Evolutionary conservation across 2,113 vertebrate genomes (phyloP), one percentile per base, ranked within the genome.

Genomic region (Sylvia atricapilla): DNA sequence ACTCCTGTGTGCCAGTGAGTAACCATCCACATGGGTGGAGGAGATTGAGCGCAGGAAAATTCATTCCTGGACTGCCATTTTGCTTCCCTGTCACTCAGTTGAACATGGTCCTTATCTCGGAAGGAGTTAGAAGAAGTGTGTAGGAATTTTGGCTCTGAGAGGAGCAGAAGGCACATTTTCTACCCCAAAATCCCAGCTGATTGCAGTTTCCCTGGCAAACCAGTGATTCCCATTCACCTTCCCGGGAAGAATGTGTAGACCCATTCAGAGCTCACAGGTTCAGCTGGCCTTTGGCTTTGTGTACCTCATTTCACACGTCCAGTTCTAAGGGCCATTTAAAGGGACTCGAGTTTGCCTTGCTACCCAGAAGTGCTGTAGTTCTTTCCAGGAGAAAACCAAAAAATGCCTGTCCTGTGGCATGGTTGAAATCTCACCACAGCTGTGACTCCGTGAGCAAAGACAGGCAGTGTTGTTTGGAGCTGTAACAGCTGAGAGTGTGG

Each of bases 91-190:
- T 43, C 53, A 28, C 31, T 43, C 15, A n/a, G 37, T 4, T 8
- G 9, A 33, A 50, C 20, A 0, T 0, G 4, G 21, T 41, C 31
- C 33, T 59, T 15, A 16, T 14, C 14, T 27, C 18, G 35, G 13
- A 1, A 2, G 27, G 22, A 53, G 27, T 27, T 31, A 3, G 5
- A 28, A 31, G 53, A 68, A 31, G n/a, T 15, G 20, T 21, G 11
- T 1, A 24, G 50, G 75, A 69, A 28, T 85, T 93, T 60, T 56
- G 66, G 41, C n/a, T 70, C 13, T 9, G 52, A 1, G 1, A 53
- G 63, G 22, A 79, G 63, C 47, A 67, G 66, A 52, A 84, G 86
- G 22, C 28, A 39, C n/a, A 8, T 37, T 75, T 91, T 67, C 19
- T 41, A 16, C n/a, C 53, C 9, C 46, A 14, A 4, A 4, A 30